Percentiles rank a stretch among this genome's conserved stretches.
These are phyloP conservation scores for Tapirus terrestris DNA, from an alignment of 2,113 vertebrate genomes.

Conservation along the genomic window DNA sequence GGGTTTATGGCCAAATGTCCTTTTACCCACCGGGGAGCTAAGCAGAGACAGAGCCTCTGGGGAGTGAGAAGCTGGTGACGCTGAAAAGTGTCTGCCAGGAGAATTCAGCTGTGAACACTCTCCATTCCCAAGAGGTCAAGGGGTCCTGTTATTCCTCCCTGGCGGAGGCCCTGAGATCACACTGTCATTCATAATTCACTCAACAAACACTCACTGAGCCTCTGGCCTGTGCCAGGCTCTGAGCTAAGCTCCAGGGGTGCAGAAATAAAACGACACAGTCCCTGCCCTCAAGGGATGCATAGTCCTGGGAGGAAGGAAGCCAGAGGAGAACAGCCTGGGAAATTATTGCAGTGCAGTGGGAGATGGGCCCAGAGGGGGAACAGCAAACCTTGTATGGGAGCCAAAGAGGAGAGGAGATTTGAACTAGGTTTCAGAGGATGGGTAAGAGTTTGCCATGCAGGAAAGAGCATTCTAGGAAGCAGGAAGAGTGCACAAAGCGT, in stretches of 20 bases:
- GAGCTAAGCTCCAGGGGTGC: conserved; percentile 32
- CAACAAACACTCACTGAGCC: conserved; percentile 59
- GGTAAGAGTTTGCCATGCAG: background rate
- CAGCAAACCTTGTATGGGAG: background rate
- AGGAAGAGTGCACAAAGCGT: background rate
- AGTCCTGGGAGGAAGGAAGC: background rate
- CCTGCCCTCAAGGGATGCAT: background rate
- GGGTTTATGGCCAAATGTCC: conserved; percentile 58
- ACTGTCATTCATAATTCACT: conserved; percentile 78
- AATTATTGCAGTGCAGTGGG: background rate
- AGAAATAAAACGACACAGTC: conserved; percentile 23
- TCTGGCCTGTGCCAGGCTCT: conserved; percentile 36
- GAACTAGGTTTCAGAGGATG: background rate
- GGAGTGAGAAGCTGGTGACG: conserved; percentile 71
- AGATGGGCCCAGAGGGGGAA: background rate
- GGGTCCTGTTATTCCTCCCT: conserved; percentile 46
- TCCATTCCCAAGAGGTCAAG: conserved; percentile 74
- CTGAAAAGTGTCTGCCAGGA: conserved; percentile 70
- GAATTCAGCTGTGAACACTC: conserved; percentile 74
- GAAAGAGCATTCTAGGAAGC: background rate
- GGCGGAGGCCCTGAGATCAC: conserved; percentile 64
- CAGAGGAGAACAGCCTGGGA: background rate
- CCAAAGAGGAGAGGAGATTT: background rate
- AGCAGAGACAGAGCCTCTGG: conserved; percentile 59
- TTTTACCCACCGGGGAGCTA: background rate